phyloP scores from a whole-genome alignment of 2,113 vertebrate species.

The Artemisiospiza belli region DNA sequence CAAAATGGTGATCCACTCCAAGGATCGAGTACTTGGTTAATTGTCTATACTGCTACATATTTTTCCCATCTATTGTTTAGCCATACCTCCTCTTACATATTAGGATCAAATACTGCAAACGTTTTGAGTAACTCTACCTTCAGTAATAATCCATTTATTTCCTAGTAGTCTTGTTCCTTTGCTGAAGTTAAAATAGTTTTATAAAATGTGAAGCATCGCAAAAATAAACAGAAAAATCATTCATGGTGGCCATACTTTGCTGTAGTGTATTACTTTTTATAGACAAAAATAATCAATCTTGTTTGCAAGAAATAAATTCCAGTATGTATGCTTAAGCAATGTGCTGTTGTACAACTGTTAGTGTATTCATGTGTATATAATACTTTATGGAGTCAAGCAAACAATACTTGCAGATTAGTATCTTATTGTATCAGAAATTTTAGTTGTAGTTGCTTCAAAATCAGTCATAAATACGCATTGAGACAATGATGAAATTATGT shows the following conservation, averaged over 20 bases:
- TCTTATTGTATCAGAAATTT: background rate
- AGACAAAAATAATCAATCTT: background rate
- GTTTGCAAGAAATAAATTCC: background rate
- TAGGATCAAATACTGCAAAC: background rate
- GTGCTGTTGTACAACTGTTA: background rate
- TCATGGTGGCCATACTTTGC: background rate
- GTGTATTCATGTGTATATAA: background rate
- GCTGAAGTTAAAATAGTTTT: background rate
- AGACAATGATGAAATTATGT: background rate
- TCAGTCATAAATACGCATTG: background rate
- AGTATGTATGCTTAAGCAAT: background rate
- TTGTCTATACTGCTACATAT: accelerated
- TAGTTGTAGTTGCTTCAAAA: background rate
- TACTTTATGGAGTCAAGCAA: background rate
- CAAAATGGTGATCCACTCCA: background rate
- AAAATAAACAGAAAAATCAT: background rate
- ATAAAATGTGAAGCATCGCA: background rate
- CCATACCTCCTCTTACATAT: background rate
- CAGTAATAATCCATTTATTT: background rate
- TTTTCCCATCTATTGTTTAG: background rate
- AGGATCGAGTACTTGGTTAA: background rate
- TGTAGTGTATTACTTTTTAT: background rate
- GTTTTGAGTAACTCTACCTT: background rate
- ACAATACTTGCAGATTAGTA: background rate
- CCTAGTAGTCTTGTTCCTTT: background rate